These are phyloP conservation scores for Acleris holmiana DNA, from an alignment of 2,888 invertebrate genomes.

Conservation along the genomic window DNA sequence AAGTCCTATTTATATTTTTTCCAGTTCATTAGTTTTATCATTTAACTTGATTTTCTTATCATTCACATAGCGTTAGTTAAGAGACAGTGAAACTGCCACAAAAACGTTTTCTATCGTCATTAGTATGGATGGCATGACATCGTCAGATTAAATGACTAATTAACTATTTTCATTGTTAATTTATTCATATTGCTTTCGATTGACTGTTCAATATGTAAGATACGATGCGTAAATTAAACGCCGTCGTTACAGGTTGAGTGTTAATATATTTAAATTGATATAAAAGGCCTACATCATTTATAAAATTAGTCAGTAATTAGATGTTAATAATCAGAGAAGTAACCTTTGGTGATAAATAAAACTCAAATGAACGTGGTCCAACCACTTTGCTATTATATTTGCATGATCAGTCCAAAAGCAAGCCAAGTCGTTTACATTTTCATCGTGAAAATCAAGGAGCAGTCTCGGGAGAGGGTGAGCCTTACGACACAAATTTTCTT, in stretches of 20 bases:
- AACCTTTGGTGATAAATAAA: constrained; percentile 10
- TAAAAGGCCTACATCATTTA: neutral
- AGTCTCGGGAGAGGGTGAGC: constrained; percentile 20
- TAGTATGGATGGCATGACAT: constrained; percentile 27
- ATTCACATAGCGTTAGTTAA: neutral
- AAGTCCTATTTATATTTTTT: too few species aligned
- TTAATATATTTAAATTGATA: neutral
- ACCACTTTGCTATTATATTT: constrained; percentile 37
- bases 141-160: constrained; percentile 30
- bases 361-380: constrained; percentile 25
- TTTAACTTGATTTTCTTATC: too few species aligned
- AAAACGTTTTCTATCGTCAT: constrained; percentile 18
- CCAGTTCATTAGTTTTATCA: too few species aligned
- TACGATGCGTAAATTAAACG: constrained; percentile 6
- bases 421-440: constrained; percentile 15
- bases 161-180: constrained; percentile 33
- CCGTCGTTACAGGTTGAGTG: too few species aligned
- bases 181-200: constrained; percentile 33
- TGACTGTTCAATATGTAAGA: constrained; percentile 26
- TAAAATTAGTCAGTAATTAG: too few species aligned
- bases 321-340: too few species aligned
- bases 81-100: constrained; percentile 28
- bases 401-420: constrained; percentile 30
- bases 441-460: constrained; percentile 19
- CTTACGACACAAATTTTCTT: constrained; percentile 6